A percentile compares a stretch with the other conserved stretches of the same genome.
Evolutionary conservation across 2,888 invertebrate genomes (phyloP).

Genomic region (Apotomis capreana): DNA sequence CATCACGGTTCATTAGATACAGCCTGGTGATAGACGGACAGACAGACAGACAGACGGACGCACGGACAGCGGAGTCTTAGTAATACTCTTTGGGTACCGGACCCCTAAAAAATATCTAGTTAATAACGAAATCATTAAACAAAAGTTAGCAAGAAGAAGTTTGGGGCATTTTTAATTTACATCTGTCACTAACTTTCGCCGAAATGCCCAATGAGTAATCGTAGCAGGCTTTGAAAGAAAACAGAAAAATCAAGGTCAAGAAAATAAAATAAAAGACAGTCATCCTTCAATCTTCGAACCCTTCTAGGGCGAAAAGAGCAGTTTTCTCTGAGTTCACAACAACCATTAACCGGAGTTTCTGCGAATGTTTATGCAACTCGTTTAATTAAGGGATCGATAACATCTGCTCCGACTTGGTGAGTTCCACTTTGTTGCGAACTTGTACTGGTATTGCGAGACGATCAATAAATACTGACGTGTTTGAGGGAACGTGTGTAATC

Average conservation of each 20-base stretch:
- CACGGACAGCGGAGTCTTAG: too few relatives aligned
- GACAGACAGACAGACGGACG: too few relatives aligned
- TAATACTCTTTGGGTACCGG: too few relatives aligned
- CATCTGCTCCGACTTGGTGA: conserved; percentile 33
- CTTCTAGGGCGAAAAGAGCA: conserved; percentile 22
- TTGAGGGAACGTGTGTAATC: neutral
- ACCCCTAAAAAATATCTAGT: too few relatives aligned
- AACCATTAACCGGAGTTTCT: conserved; percentile 31
- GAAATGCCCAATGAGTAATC: neutral
- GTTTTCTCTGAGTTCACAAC: conserved; percentile 50
- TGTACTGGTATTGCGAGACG: neutral
- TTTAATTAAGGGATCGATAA: conserved; percentile 41
- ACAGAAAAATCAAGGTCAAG: conserved; percentile 2
- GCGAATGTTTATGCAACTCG: conserved; percentile 32
- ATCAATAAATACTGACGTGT: conserved; percentile 1
- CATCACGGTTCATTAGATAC: too few relatives aligned
- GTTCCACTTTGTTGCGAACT: conserved; percentile 20
- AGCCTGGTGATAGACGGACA: too few relatives aligned
- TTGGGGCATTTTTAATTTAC: neutral
- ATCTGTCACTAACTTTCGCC: neutral
- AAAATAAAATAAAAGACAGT: conserved; percentile 13
- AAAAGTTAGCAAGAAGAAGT: neutral
- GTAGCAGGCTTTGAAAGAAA: neutral
- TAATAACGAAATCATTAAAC: neutral
- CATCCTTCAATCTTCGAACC: neutral